These are phyloP conservation scores for Trinectes maculatus DNA, from an alignment of 2,113 vertebrate species.

Conservation along the genomic window DNA sequence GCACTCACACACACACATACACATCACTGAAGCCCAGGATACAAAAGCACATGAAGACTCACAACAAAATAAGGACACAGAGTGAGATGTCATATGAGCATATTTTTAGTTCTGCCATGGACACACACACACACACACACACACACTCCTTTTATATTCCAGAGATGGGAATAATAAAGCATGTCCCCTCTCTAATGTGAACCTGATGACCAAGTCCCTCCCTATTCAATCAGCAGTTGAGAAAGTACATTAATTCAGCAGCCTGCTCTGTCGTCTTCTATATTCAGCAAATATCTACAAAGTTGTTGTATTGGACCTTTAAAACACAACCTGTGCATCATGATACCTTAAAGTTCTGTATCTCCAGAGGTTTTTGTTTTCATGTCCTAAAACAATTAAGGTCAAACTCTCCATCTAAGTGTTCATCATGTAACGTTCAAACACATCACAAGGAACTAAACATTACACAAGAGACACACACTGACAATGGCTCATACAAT, in stretches of 20 bases:
- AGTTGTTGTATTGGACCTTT: slow-evolving; percentile 47
- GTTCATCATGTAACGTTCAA: background rate
- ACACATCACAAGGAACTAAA: background rate
- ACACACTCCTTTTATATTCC: slow-evolving; percentile 34
- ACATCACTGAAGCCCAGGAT: slow-evolving; percentile 42
- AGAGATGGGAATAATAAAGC: slow-evolving; percentile 47
- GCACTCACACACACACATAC: slow-evolving; percentile 23
- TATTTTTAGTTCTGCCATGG: slow-evolving; percentile 12
- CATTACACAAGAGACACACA: background rate
- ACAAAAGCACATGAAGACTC: slow-evolving; percentile 35
- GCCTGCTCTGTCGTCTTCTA: slow-evolving; percentile 33
- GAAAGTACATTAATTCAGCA: slow-evolving; percentile 62
- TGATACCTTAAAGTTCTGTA: slow-evolving; percentile 9
- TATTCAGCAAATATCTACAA: slow-evolving; percentile 69
- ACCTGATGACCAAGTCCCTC: slow-evolving; percentile 63
- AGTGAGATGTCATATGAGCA: slow-evolving; percentile 39
- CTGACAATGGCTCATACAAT: background rate
- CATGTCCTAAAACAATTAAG: background rate
- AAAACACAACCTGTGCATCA: slow-evolving; percentile 28
- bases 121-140: slow-evolving; percentile 24
- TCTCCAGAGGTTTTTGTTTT: slow-evolving; percentile 3
- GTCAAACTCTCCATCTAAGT: background rate
- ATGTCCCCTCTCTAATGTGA: slow-evolving; percentile 55
- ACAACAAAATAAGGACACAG: slow-evolving; percentile 40
- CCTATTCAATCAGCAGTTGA: slow-evolving; percentile 58